Evolutionary conservation across 2,888 invertebrate species (phyloP), one percentile per base, ranked within the genome.

Genomic region (Alloscopus bannaensis): DNA sequence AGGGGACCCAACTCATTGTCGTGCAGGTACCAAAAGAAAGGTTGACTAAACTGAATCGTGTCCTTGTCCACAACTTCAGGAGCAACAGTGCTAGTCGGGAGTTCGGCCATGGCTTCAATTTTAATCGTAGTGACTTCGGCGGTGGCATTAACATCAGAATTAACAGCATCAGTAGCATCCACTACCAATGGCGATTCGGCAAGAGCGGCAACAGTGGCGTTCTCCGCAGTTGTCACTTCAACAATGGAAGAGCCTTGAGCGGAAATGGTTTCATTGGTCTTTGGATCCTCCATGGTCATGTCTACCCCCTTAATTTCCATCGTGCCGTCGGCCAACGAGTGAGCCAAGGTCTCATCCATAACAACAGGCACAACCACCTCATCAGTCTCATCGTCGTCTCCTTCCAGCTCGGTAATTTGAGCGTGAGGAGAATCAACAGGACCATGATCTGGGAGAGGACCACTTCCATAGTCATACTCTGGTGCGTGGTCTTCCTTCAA

Each of bases 11-110:
- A 50, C 18, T 81, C 79, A 31, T 83, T 79, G 55, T 83, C 83
- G 24, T 72, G 65, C 20, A 83, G 65, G 42, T 83, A 83, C 83
- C 83, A 83, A 59, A 83, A 81, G 52, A 83, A 83, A 3, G 81
- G 81, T 36, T 73, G 70, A 52, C 75, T 76, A 47, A 81, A 83
- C 20, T 69, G 66, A 22, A 83, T 57, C 24, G 79, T 75, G 47
- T 76, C 79, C 16, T 77, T 57, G 22, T 81, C 80, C 1, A 73
- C 31, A 40, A 40, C 16, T 59, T 55, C 80, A 16, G 73, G 68
- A 24, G 73, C 69, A 29, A 69, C 50, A 0, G 73, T 64, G 36
- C 66, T 66, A 13, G 62, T 62, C 29, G 81, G 69, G 20, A 69
- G 40, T 20, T 47, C 36, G 60, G 31, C 76, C 3, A 16, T 26